Evolutionary conservation across 2,113 vertebrate species (phyloP).

Genomic region (Thamnaconus septentrionalis): DNA sequence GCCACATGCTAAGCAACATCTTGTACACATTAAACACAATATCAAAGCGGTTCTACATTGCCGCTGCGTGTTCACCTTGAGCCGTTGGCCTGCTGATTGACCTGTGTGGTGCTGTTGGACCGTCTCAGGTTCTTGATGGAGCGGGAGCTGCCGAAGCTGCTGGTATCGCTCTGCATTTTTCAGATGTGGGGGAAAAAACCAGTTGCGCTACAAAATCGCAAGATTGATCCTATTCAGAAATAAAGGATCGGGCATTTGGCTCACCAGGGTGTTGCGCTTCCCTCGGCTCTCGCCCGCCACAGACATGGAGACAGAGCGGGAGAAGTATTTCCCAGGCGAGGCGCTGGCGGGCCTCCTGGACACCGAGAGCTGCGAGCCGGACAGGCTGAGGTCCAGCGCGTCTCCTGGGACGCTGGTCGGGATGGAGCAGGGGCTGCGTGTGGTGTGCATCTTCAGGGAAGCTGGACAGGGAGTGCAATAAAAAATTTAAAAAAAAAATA

Average conservation of each 20-base stretch:
- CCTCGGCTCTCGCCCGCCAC: constrained; percentile 73
- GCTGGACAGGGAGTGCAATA: constrained; percentile 11
- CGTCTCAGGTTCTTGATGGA: constrained; percentile 91
- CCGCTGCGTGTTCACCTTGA: constrained; percentile 74
- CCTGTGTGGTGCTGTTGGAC: constrained; percentile 90
- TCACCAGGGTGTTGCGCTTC: constrained; percentile 83
- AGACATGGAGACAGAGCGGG: constrained; percentile 80
- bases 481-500: not conserved
- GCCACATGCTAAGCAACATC: not conserved
- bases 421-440: constrained; percentile 72
- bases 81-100: constrained; percentile 77
- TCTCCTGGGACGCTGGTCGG: constrained; percentile 49
- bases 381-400: constrained; percentile 78
- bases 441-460: constrained; percentile 80
- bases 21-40: not conserved
- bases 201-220: too few relatives aligned
- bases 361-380: constrained; percentile 78
- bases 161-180: constrained; percentile 72
- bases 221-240: too few relatives aligned
- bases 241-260: constrained; percentile 19
- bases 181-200: too few relatives aligned
- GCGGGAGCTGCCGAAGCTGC: constrained; percentile 64
- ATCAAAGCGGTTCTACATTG: not conserved
- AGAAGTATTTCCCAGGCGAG: constrained; percentile 71
- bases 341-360: constrained; percentile 82